phyloP scores from a whole-genome alignment of 2,888 invertebrate species.

The Lathronympha strigana region DNA sequence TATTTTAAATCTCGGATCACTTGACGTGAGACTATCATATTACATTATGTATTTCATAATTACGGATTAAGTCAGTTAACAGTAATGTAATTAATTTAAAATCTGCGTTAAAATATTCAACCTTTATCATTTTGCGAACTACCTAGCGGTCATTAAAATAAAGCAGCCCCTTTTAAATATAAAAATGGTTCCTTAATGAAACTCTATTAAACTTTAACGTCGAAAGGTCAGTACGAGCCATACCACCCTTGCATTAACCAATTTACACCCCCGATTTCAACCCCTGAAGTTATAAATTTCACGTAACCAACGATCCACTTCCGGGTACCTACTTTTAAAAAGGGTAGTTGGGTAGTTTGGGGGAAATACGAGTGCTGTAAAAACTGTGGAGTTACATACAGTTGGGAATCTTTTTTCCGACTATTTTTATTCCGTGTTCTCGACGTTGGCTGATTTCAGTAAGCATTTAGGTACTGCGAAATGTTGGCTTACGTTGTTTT shows the following conservation, averaged over 20 bases:
- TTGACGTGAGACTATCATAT: no score
- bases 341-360: constrained; percentile 52
- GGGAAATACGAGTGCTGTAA: constrained; percentile 61
- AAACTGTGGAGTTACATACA: constrained; percentile 43
- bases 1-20: no score
- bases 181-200: constrained; percentile 40
- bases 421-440: neutral
- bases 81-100: no score
- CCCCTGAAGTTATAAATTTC: constrained; percentile 66
- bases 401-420: constrained; percentile 14
- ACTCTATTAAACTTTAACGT: constrained; percentile 39
- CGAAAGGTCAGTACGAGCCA: constrained; percentile 41
- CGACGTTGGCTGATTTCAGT: neutral
- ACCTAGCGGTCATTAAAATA: constrained; percentile 26
- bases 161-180: constrained; percentile 39
- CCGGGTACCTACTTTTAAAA: constrained; percentile 73
- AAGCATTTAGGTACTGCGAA: no score
- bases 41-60: neutral
- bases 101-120: neutral
- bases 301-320: constrained; percentile 76
- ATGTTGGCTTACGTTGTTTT: no score
- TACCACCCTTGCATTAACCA: constrained; percentile 66
- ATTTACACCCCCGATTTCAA: constrained; percentile 68
- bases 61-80: neutral
- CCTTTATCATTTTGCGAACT: constrained; percentile 15